Conservation (phyloP, 2,888 invertebrate species). For the Artemia sp. region DNA sequence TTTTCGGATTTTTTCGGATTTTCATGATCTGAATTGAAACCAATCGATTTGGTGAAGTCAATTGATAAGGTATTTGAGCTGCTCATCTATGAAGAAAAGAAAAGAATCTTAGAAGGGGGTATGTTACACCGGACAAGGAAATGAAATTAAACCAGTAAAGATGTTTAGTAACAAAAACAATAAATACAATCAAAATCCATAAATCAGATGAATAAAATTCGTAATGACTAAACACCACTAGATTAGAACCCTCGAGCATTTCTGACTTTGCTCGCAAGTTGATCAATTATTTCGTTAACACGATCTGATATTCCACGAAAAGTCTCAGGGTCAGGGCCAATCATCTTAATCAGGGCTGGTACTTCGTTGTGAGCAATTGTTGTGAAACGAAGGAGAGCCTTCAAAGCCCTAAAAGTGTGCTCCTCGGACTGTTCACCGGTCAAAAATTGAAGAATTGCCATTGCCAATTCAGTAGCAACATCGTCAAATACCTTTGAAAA, state of each 20-base stretch:
- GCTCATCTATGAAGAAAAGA: too few species aligned
- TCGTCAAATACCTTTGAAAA: constrained; percentile 68
- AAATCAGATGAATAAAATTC: too few species aligned
- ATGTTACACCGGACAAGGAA: too few species aligned
- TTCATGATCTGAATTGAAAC: too few species aligned
- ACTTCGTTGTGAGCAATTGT: constrained; percentile 63
- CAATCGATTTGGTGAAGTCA: too few species aligned
- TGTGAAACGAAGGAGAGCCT: constrained; percentile 54
- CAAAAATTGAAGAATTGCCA: constrained; percentile 78
- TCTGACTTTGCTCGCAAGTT: constrained; percentile 17
- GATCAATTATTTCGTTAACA: constrained; percentile 60
- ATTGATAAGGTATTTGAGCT: too few species aligned
- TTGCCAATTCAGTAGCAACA: constrained; percentile 72
- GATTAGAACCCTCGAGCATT: constrained; percentile 20
- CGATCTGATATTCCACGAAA: constrained; percentile 58
- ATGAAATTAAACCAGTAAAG: too few species aligned
- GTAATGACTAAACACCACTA: too few species aligned
- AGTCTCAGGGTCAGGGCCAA: constrained; percentile 66
- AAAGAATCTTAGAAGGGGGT: too few species aligned
- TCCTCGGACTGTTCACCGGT: constrained; percentile 55
- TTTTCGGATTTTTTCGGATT: too few species aligned
- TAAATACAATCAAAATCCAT: too few species aligned
- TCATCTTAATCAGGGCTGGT: constrained; percentile 72
- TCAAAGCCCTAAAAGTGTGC: constrained; percentile 56
- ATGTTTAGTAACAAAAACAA: too few species aligned